These are phyloP conservation scores for Zosterops japonicus DNA, from an alignment of 2,113 vertebrate species.

Conservation along the genomic window DNA sequence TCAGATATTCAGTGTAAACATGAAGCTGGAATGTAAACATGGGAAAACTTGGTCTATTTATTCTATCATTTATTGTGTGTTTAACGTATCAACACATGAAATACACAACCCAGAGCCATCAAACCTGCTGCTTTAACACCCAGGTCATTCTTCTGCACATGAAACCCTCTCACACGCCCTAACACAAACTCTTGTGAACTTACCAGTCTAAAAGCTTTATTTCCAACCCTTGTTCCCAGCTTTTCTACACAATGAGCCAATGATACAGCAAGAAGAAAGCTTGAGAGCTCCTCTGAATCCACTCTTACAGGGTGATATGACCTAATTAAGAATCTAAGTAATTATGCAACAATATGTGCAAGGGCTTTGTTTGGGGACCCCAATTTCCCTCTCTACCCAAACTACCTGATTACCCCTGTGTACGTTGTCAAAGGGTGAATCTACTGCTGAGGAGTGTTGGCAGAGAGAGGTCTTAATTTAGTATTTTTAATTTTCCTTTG, in stretches of 20 bases:
- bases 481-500: background rate
- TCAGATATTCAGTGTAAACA: background rate
- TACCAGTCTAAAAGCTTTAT: background rate
- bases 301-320: background rate
- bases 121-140: background rate
- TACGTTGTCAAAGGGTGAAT: background rate
- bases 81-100: background rate
- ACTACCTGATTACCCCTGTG: background rate
- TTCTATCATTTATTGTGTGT: background rate
- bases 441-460: background rate
- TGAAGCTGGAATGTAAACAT: background rate
- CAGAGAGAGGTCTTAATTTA: background rate
- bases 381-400: background rate
- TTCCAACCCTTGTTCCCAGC: background rate
- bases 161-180: background rate
- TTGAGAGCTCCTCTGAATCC: background rate
- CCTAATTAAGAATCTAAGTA: background rate
- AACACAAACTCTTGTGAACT: background rate
- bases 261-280: background rate
- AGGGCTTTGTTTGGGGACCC: background rate
- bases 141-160: background rate
- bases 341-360: background rate
- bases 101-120: background rate
- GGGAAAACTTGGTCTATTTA: background rate
- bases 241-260: background rate